Evolutionary conservation across 2,113 vertebrate species (phyloP).

Genomic region (Embiotoca jacksoni): DNA sequence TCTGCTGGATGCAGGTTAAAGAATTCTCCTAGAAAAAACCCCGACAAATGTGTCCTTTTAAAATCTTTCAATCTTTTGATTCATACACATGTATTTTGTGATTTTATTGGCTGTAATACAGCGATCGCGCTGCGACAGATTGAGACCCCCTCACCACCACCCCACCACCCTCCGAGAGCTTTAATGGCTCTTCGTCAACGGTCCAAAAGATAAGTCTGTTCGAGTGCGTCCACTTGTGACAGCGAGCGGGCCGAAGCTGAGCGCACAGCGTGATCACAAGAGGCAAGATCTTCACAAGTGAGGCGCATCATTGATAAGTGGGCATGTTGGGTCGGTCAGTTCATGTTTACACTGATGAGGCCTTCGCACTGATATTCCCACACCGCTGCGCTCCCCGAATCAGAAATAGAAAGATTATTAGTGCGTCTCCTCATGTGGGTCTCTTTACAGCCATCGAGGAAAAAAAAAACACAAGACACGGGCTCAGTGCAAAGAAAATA

Average conservation of each 20-base stretch:
- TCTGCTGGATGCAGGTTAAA: slow-evolving; percentile 12
- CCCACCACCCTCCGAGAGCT: background rate
- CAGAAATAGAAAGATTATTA: slow-evolving; percentile 27
- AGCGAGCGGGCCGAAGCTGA: background rate
- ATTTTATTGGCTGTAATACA: background rate
- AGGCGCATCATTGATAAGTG: background rate
- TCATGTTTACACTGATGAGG: slow-evolving; percentile 26
- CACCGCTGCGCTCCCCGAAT: background rate
- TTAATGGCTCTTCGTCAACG: background rate
- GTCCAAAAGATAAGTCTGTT: background rate
- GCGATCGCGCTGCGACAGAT: background rate
- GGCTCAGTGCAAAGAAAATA: background rate
- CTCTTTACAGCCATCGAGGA: background rate
- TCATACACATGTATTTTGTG: background rate
- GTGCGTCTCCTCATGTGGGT: background rate
- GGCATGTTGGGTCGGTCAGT: slow-evolving; percentile 15
- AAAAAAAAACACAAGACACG: background rate
- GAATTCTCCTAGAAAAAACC: background rate
- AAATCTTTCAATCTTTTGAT: background rate
- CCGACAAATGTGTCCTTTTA: slow-evolving; percentile 4
- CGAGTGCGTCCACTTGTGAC: background rate
- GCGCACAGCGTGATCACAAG: background rate
- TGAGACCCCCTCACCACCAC: background rate
- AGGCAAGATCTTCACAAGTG: background rate
- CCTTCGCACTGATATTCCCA: background rate